Conservation (phyloP, 2,888 invertebrate genomes). For the Drosophila setosimentum region DNA sequence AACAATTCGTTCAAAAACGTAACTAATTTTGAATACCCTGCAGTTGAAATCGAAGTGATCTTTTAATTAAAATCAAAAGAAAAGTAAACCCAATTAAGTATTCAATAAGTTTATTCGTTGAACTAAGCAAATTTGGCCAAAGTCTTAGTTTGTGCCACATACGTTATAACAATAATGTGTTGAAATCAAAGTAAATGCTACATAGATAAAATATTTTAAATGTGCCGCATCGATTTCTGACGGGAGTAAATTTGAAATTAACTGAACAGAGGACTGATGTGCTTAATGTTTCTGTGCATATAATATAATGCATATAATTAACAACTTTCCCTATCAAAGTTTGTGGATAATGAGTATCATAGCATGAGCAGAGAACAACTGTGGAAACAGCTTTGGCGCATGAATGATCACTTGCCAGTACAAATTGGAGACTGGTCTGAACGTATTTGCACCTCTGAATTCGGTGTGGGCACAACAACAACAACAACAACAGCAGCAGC, state of each 20-base stretch:
- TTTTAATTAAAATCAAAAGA: not conserved
- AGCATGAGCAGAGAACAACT: slow-evolving; percentile 50
- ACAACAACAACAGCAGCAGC: slow-evolving; percentile 13
- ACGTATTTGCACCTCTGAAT: slow-evolving; percentile 83
- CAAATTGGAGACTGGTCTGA: slow-evolving; percentile 78
- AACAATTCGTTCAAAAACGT: slow-evolving; percentile 3
- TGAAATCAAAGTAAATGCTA: not conserved
- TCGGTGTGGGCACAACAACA: slow-evolving; percentile 74
- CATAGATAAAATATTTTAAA: not conserved
- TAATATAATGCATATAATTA: not conserved
- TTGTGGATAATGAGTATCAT: slow-evolving; percentile 31
- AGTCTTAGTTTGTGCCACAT: not conserved
- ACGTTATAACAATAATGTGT: no score
- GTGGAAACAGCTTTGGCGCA: slow-evolving; percentile 50
- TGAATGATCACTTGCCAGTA: slow-evolving; percentile 80
- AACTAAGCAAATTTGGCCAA: not conserved
- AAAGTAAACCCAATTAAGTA: not conserved
- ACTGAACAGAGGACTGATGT: not conserved
- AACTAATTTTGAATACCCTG: slow-evolving; percentile 35
- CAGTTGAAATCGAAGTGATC: not conserved
- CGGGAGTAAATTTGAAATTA: not conserved
- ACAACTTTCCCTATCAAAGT: not conserved
- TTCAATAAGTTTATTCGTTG: not conserved
- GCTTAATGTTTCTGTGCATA: not conserved
- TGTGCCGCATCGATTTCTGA: not conserved